Evolutionary conservation across 1,140 invertebrate species (phyloP), one percentile per base, ranked within the genome.

Genomic region (Drosophila ambigua): DNA sequence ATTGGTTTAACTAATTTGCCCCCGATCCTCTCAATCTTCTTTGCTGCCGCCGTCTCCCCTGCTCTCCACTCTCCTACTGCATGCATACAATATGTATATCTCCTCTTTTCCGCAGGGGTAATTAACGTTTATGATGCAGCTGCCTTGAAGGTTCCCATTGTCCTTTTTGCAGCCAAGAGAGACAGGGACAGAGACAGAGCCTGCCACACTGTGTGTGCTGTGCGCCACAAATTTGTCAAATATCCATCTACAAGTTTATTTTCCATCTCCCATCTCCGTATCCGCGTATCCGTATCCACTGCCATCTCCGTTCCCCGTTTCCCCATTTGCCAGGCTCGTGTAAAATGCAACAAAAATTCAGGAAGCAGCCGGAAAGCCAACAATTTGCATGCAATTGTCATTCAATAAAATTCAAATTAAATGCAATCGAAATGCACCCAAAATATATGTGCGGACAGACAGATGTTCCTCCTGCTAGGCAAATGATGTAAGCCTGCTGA

Each of bases 361-460:
- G 26, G 28, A 39, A 43, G 13, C 4, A 52, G 15, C 43, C 1
- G 8, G 0, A 7, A 16, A 1, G 45, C 13, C 31, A 31, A 31
- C 9, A 71, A 89, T 88, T 88, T 89, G 84, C 79, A 89, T 88
- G 76, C 72, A 88, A 88, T 88, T 88, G 84, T 68, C 81, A 89
- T 89, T 89, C 83, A 83, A 88, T 88, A 84, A 83, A 88, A 88
- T 88, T 88, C 83, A 88, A 88, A 88, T 88, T 88, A 88, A 85
- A 85, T 80, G 64, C 81, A 76, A 68, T 52, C 44, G 64, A 44
- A 69, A 69, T 41, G 28, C 4, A 26, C 43, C 15, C 28, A 28
- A 55, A 54, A 43, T 24, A 45, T 45, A 20, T 20, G 20, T 20
- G 2, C 20, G 20, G 20, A 24, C 11, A 66, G 43, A 75, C 72